Conservation (phyloP, 2,888 invertebrate genomes). For the Patella ulyssiponensis region DNA sequence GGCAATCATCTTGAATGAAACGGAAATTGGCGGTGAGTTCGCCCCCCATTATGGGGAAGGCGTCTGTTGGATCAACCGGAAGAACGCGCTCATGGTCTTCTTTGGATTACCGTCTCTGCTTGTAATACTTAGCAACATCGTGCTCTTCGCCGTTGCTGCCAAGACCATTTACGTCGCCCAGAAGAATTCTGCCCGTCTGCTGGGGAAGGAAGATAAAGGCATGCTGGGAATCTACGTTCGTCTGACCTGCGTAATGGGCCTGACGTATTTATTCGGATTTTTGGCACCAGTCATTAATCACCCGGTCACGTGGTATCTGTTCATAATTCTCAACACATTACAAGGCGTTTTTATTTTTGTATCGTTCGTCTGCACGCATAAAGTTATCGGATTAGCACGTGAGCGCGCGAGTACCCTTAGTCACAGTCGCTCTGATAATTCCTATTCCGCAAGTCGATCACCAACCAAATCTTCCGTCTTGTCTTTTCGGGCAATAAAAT, state of each 20-base stretch:
- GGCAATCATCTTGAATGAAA: conserved; percentile 72
- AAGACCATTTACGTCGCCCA: conserved; percentile 72
- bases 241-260: conserved; percentile 72
- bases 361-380: conserved; percentile 62
- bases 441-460: conserved; percentile 7
- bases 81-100: conserved; percentile 75
- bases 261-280: conserved; percentile 74
- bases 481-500: background rate
- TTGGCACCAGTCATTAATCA: conserved; percentile 67
- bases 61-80: conserved; percentile 76
- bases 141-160: conserved; percentile 76
- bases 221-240: conserved; percentile 51
- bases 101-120: conserved; percentile 75
- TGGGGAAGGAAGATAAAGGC: conserved; percentile 34
- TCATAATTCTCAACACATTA: conserved; percentile 73
- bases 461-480: conserved; percentile 14
- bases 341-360: conserved; percentile 77
- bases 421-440: conserved; percentile 16
- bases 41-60: conserved; percentile 74
- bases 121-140: conserved; percentile 73
- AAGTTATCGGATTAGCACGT: conserved; percentile 46
- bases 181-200: conserved; percentile 7
- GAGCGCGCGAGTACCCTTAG: conserved; percentile 29
- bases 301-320: conserved; percentile 72
- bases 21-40: conserved; percentile 63